Percentiles rank a stretch among this genome's conserved stretches.
phyloP scores from a whole-genome alignment of 2,113 vertebrate species.

The Falco punctatus region DNA sequence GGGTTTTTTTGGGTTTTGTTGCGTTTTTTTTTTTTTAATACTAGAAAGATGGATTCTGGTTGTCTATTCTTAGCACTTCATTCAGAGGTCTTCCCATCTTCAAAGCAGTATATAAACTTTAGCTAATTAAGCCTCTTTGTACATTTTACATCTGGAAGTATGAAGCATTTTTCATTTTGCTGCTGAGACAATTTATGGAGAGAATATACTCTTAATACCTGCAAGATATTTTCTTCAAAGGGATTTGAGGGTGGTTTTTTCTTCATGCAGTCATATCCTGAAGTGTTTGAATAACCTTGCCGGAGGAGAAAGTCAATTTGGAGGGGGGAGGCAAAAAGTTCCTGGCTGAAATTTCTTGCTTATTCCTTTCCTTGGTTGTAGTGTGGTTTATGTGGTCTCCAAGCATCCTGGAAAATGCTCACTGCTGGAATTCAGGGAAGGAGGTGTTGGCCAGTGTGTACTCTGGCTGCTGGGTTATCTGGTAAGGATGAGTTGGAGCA shows the following conservation, averaged over 20 bases:
- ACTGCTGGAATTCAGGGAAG: not conserved
- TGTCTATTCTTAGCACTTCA: constrained; percentile 1
- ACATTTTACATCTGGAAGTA: not conserved
- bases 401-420: not conserved
- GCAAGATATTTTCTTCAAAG: constrained; percentile 38
- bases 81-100: constrained; percentile 8
- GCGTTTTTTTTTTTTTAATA: not conserved
- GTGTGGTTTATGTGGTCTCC: not conserved
- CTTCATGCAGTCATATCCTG: not conserved
- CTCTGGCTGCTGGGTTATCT: not conserved
- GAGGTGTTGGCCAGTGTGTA: not conserved
- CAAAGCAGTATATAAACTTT: constrained; percentile 7
- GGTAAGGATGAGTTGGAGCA: not conserved
- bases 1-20: too few species aligned
- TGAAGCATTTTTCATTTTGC: constrained; percentile 17
- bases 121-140: constrained; percentile 26
- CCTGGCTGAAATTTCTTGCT: not conserved
- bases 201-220: not conserved
- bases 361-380: not conserved
- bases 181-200: not conserved
- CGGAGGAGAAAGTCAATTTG: not conserved
- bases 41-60: not conserved
- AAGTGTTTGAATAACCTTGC: not conserved
- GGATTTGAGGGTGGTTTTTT: not conserved
- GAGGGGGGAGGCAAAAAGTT: not conserved